Evolutionary conservation across 2,113 vertebrate species (phyloP), one percentile per base, ranked within the genome.

Genomic region (Solea senegalensis): DNA sequence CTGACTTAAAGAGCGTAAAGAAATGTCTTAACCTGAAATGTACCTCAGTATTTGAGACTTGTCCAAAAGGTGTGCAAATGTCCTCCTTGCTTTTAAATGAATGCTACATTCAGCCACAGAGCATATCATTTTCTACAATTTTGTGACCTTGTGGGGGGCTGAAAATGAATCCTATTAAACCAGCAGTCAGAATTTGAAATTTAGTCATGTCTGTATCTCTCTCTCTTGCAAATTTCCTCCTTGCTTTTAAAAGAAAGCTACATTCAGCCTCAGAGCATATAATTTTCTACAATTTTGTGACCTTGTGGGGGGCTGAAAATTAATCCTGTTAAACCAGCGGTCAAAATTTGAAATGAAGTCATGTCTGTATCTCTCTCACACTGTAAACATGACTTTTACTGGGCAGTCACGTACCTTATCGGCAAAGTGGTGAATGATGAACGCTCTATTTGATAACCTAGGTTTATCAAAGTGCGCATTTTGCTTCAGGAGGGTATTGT

Each of bases 361-460:
- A 21, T 8, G n/a, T 51, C 7, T 51, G n/a, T 15, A 51, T n/a
- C n/a, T 21, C 21, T 15, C 7, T 27, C 8, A 40, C 53, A 69
- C 43, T n/a, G 15, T 26, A 44, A 52, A 16, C 59, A 61, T 49
- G 46, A 52, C 26, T 50, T 69, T 69, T 93, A 99, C 11, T 26
- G 40, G 6, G 21, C 9, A 28, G 14, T 34, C 15, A 28, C 44
- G 15, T 67, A 67, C 98, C 95, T 98, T 96, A 89, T 99, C 97
- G 83, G 97, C 97, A 93, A 98, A 99, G 92, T 99, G 98, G 72
- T 95, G 92, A 81, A 99, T 95, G 85, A 98, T 96, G 86, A 99
- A 99, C 63, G 98, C 96, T 80, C 90, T 95, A 65, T 99, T 99
- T 72, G 98, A 99, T 79, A 98, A 80, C 14, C 97, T 95, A 13